These are phyloP conservation scores for Cynoglossus semilaevis DNA, from an alignment of 2,113 vertebrate species.

Conservation along the genomic window DNA sequence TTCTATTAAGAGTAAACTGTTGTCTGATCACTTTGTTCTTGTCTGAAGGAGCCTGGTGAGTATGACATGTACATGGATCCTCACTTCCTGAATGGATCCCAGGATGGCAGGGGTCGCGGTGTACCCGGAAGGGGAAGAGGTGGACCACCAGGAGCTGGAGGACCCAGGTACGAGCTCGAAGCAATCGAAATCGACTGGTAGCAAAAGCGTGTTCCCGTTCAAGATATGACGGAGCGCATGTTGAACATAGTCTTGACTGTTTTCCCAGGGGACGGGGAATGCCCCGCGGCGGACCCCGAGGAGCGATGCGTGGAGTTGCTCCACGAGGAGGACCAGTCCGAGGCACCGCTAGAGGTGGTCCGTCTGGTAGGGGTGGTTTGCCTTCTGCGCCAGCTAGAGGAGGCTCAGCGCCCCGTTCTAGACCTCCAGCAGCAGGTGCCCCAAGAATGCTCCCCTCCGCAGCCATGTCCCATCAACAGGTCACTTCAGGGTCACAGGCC, in stretches of 20 bases:
- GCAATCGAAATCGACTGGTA: background rate
- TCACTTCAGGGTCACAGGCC: conserved; percentile 66
- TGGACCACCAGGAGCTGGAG: conserved; percentile 83
- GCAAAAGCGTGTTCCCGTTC: too few species aligned
- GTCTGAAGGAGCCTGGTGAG: conserved; percentile 84
- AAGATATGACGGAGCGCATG: too few species aligned
- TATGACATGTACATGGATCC: conserved; percentile 92
- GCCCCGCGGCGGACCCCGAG: conserved; percentile 84
- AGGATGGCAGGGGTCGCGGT: conserved; percentile 82
- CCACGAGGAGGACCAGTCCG: conserved; percentile 84
- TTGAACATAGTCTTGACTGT: background rate
- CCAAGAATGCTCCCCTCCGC: conserved; percentile 87
- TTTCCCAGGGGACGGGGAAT: conserved; percentile 85
- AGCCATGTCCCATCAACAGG: conserved; percentile 72
- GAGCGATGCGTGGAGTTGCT: conserved; percentile 80
- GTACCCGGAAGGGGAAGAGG: conserved; percentile 85
- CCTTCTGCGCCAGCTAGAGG: conserved; percentile 80
- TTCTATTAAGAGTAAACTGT: background rate
- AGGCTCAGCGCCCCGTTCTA: conserved; percentile 80
- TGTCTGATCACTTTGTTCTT: background rate
- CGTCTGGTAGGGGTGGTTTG: conserved; percentile 82
- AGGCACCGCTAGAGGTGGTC: conserved; percentile 82
- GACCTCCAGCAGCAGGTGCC: conserved; percentile 80
- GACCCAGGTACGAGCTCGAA: conserved; percentile 75
- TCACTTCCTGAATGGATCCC: conserved; percentile 90